Percentiles rank a stretch among this genome's conserved stretches.
Conservation (phyloP, 2,888 invertebrate species). For the Rhamphomyia laevipes region DNA sequence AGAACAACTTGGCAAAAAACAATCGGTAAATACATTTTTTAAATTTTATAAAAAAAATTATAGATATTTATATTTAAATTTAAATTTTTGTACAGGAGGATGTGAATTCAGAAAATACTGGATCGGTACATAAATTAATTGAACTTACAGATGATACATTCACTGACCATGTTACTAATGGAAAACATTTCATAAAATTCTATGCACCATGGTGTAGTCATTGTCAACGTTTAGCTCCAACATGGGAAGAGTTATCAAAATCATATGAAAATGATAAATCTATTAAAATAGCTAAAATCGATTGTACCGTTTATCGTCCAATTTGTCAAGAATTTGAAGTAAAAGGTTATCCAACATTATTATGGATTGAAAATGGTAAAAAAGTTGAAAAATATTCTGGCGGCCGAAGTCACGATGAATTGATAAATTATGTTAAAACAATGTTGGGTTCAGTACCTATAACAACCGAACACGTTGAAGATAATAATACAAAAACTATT, state of each 20-base stretch:
- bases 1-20: conserved; percentile 47
- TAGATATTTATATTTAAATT: background rate
- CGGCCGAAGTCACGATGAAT: conserved; percentile 50
- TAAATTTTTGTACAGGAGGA: conserved; percentile 10
- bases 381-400: conserved; percentile 70
- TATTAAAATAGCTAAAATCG: conserved; percentile 69
- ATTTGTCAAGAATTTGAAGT: conserved; percentile 71
- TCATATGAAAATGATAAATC: conserved; percentile 51
- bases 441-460: conserved; percentile 41
- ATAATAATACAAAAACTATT: conserved; percentile 19
- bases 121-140: conserved; percentile 35
- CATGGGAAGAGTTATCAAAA: conserved; percentile 68
- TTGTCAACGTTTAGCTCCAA: conserved; percentile 72
- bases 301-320: conserved; percentile 65
- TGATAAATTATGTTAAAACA: conserved; percentile 58
- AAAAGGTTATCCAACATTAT: conserved; percentile 74
- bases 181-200: conserved; percentile 81
- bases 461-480: conserved; percentile 13
- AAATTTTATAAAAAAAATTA: background rate
- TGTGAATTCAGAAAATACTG: background rate
- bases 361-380: conserved; percentile 81
- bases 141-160: conserved; percentile 68
- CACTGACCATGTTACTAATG: conserved; percentile 54
- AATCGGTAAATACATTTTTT: conserved; percentile 22
- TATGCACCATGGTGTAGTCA: conserved; percentile 89